Base-by-base conservation (phyloP, 2,888 invertebrate genomes). In the Platerodrilus igneus region DNA sequence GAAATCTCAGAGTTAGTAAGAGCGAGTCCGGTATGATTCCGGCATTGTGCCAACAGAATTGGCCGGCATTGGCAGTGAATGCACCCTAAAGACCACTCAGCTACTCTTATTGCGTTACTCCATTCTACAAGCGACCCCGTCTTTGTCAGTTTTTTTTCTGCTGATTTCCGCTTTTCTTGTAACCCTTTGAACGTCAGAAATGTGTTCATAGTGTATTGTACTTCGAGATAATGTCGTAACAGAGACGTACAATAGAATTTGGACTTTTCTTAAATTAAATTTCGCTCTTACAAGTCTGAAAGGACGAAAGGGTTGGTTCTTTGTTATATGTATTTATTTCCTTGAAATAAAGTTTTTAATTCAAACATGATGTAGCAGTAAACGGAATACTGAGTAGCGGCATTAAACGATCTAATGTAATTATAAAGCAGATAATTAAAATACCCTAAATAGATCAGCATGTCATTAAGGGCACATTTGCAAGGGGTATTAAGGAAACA, bases 91-190 rank as follows among this genome's bases (percentile, higher is more conserved):
- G 63, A 62, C 62, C 61, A 60, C 60, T 62, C 59, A 58, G 55
- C 58, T 56, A 59, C 42, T 46, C 42, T 46, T 46, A 46, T 60
- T 57, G 59, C 61, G 60, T 60, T 61, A 61, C 59, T 60, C 56
- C 53, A 58, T 60, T 59, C 61, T 54, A 52, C 49, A 50, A 53
- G 55, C 48, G 56, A 55, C 56, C 55, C 31, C 45, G 56, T 57
- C 56, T 59, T 56, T 57, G 50, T 52, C 40, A 45, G 46, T 35
- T 61, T 62, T 59, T 62, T 62, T 53, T n/a, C n/a, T 60, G 57
- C 57, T 62, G 60, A 62, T 60, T 63, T 63, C 61, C 62, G 61
- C 57, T 57, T 60, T 57, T 59, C 58, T 60, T 60, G 58, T 58
- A 64, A 64, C 64, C 64, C 64, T 63, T 64, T 62, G 58, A 57